Conservation (phyloP, 1,140 invertebrate genomes). For the Drosophila repleta region DNA sequence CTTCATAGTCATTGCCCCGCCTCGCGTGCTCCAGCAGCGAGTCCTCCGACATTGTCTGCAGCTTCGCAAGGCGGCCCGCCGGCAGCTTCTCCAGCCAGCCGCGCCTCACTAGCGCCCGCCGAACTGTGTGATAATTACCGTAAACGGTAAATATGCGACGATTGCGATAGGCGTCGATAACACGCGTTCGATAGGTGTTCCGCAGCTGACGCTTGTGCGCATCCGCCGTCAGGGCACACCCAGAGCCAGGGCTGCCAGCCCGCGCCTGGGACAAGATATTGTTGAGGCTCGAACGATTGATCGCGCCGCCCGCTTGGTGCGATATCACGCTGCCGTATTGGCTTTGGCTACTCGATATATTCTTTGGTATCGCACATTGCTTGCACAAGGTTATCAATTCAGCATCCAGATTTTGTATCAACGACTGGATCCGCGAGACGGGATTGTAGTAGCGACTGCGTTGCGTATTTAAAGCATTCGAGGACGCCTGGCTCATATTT, state of each 20-base stretch:
- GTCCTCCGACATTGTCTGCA: constrained; percentile 80
- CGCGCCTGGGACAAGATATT: constrained; percentile 30
- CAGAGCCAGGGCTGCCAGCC: too few relatives aligned
- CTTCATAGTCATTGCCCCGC: constrained; percentile 75
- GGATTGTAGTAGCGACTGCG: constrained; percentile 72
- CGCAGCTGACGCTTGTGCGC: constrained; percentile 57
- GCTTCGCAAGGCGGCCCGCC: constrained; percentile 62
- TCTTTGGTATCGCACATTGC: constrained; percentile 60
- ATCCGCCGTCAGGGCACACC: too few relatives aligned
- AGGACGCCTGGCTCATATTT: constrained; percentile 45
- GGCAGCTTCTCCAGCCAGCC: constrained; percentile 87
- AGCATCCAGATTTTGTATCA: constrained; percentile 73
- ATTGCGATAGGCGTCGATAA: constrained; percentile 80
- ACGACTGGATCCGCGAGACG: constrained; percentile 68
- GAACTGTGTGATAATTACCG: constrained; percentile 72
- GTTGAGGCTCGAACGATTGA: constrained; percentile 14
- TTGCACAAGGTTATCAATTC: constrained; percentile 70
- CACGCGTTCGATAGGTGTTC: constrained; percentile 66
- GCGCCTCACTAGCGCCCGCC: constrained; percentile 85
- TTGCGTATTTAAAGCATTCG: constrained; percentile 23
- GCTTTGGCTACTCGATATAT: constrained; percentile 11
- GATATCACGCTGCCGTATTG: not conserved
- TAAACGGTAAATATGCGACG: constrained; percentile 77
- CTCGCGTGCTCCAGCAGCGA: constrained; percentile 69
- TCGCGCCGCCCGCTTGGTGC: constrained; percentile 12